Evolutionary conservation across 2,797 vertebrate genomes (phyloP), one percentile per base, ranked within the genome.

Genomic region (Myripristis murdjan): DNA sequence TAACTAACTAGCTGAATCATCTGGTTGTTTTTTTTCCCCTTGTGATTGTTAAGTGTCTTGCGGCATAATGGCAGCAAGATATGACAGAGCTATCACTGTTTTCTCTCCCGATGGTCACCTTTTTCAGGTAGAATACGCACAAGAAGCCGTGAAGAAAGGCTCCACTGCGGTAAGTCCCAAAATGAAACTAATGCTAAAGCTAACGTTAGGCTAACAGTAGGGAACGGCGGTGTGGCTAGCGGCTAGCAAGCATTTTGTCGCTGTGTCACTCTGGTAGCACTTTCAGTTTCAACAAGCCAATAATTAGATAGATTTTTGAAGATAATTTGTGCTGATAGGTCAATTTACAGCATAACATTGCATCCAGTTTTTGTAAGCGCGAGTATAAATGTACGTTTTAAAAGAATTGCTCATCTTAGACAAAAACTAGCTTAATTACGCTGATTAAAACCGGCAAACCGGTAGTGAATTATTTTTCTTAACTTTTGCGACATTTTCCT

Each of bases 71-170:
- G 94, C 95, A 51, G 94, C 96, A 58, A 91, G 95, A 83, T 97
- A 97, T 46, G 96, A 97, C 77, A 92, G 96, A 77, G 96, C 96
- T 1, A 97, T 97, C 48, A 97, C 96, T 2, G 96, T 97, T 0
- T 97, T 97, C 72, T 97, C 96, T 18, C 96, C 96, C 0, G 96
- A 97, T 0, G 96, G 96, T 0, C 96, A 97, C 65, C 94, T 97
- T 1, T 97, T 97, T 54, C 96, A 97, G 91, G 96, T 97, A 76
- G 96, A 97, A 81, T 97, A 97, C 77, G 96, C 96, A 4, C 96
- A 96, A 70, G 96, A 97, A 70, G 96, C 96, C 0, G 96, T 97
- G 70, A 97, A 97, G 87, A 97, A 97, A 81, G 96, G 96, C 5
- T 97, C 96, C 35, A 97, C 96, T 0, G 96, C 95, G 77, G 96